A percentile compares a stretch with the other conserved stretches of the same genome.
Conservation (phyloP, 2,797 vertebrate genomes). For the Tokudaia muenninki region DNA sequence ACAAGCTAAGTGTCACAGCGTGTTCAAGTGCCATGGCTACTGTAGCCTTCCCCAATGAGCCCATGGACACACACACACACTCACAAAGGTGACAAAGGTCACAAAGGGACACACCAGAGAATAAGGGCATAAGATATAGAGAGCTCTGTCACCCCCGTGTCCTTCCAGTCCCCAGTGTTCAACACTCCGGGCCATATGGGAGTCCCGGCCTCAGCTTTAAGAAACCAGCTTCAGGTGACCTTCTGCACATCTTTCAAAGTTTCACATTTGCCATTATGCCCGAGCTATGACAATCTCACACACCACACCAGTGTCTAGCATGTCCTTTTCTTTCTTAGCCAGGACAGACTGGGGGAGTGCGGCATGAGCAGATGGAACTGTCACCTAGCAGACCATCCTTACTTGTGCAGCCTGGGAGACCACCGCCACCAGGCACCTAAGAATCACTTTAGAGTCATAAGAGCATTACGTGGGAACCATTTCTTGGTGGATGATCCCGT, state of each 20-base stretch:
- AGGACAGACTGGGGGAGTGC: neutral
- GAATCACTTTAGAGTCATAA: rapidly evolving
- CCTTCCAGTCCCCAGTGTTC: neutral
- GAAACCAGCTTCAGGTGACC: constrained; percentile 24
- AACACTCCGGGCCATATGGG: too few relatives aligned
- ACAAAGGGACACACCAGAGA: rapidly evolving
- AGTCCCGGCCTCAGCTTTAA: neutral
- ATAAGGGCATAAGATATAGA: neutral
- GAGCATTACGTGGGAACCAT: neutral
- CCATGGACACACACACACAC: neutral
- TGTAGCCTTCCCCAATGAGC: rapidly evolving
- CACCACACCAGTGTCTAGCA: neutral
- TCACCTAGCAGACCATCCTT: neutral
- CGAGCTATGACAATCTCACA: neutral
- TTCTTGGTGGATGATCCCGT: neutral
- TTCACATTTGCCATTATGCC: neutral
- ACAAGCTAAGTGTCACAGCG: neutral
- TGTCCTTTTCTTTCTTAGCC: constrained; percentile 56
- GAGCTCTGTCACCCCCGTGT: neutral
- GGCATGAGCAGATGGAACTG: neutral
- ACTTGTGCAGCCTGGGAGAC: neutral
- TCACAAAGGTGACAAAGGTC: neutral
- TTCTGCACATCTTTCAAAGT: neutral
- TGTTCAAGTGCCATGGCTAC: rapidly evolving
- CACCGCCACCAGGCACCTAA: neutral